Evolutionary conservation across 2,113 vertebrate genomes (phyloP).

Genomic region (Myiagra hebetior): DNA sequence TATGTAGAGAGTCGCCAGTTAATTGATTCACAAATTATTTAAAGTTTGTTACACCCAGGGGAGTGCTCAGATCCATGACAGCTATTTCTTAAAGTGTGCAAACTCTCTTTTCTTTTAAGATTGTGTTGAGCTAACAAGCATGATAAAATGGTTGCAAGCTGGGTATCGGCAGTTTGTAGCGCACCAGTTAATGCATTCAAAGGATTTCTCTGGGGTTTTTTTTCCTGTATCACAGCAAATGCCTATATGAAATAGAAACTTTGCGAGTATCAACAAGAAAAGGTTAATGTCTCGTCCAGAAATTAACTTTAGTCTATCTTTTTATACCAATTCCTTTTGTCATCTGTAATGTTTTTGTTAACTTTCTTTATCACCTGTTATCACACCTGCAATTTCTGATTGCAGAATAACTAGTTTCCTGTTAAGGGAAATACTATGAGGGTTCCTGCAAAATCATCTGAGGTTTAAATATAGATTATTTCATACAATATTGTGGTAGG

Average conservation of each 20-base stretch:
- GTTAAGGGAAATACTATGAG: neutral
- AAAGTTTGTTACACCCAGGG: constrained; percentile 91
- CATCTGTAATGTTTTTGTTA: neutral
- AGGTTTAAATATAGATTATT: neutral
- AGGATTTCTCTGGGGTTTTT: neutral
- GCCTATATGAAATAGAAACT: neutral
- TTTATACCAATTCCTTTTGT: neutral
- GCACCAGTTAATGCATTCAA: neutral
- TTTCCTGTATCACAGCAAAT: neutral
- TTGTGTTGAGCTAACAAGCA: constrained; percentile 74
- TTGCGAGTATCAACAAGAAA: neutral
- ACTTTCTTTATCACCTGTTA: neutral
- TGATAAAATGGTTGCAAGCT: constrained; percentile 56
- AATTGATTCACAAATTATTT: constrained; percentile 99
- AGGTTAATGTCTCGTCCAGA: neutral
- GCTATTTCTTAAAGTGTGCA: constrained; percentile 83
- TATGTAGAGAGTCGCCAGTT: constrained; percentile 90
- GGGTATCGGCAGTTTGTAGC: neutral
- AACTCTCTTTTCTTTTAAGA: constrained; percentile 74
- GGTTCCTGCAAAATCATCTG: neutral
- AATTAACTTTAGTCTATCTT: neutral
- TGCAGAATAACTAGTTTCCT: neutral
- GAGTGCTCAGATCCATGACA: constrained; percentile 84
- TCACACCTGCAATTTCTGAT: neutral
- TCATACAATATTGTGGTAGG: neutral